These are phyloP conservation scores for Styela clava DNA, from an alignment of 23 tunicate genomes.

Conservation along the genomic window DNA sequence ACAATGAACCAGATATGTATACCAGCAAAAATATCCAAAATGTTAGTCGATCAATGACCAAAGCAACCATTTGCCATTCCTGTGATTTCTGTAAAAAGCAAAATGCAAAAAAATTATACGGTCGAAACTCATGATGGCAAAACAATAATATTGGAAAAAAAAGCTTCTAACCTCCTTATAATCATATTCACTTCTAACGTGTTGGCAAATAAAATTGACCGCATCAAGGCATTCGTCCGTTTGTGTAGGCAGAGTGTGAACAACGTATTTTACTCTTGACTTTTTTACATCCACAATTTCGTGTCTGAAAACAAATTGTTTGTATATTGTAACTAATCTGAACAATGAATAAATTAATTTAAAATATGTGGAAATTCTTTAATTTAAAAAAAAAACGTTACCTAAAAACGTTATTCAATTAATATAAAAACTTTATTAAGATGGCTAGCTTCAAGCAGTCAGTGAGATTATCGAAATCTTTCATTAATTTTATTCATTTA, in stretches of 20 bases:
- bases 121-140: no score
- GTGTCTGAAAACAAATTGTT: not conserved
- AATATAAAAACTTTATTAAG: no score
- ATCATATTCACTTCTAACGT: not conserved
- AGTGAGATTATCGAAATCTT: no score
- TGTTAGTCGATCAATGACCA: slow-evolving; percentile 57
- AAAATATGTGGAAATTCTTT: no score
- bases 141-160: no score
- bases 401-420: no score
- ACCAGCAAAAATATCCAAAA: slow-evolving; percentile 38
- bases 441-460: no score
- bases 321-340: no score
- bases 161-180: not conserved
- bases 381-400: no score
- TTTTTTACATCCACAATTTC: not conserved
- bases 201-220: slow-evolving; percentile 13
- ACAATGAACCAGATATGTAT: slow-evolving; percentile 32
- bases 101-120: no score
- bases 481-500: no score
- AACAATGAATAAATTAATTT: no score
- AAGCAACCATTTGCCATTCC: slow-evolving; percentile 84
- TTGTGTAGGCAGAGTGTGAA: not conserved
- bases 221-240: slow-evolving; percentile 3
- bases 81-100: slow-evolving; percentile 31
- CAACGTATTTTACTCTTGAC: not conserved